phyloP scores from a whole-genome alignment of 2,888 invertebrate genomes.

The Xestia rhomboidea region DNA sequence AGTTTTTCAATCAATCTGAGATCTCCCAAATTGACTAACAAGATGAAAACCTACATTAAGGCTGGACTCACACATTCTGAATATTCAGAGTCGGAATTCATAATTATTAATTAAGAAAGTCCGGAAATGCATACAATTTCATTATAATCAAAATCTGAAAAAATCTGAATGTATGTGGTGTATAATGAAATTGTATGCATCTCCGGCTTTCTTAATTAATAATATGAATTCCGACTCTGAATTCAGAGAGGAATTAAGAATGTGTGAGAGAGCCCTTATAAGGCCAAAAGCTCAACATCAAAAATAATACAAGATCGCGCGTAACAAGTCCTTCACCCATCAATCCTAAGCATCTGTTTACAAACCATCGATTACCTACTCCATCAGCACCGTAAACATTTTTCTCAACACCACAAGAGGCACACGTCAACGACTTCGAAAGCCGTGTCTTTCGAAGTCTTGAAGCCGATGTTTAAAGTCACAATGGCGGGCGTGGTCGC shows the following conservation, averaged over 20 bases:
- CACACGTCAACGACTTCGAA: constrained; percentile 70
- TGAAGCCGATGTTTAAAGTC: constrained; percentile 82
- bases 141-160: too few relatives aligned
- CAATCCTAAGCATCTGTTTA: constrained; percentile 45
- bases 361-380: constrained; percentile 27
- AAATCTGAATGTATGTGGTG: too few relatives aligned
- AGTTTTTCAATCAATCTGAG: neutral
- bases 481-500: constrained; percentile 89
- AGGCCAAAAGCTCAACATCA: neutral
- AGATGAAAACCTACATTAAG: neutral
- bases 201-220: too few relatives aligned
- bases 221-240: too few relatives aligned
- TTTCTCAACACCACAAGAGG: constrained; percentile 53
- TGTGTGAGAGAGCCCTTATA: too few relatives aligned
- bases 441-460: constrained; percentile 66
- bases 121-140: too few relatives aligned
- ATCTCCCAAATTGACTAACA: neutral
- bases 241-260: too few relatives aligned
- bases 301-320: neutral
- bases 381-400: constrained; percentile 38
- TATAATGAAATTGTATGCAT: too few relatives aligned
- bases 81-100: too few relatives aligned
- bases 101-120: too few relatives aligned
- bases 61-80: too few relatives aligned
- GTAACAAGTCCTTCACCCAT: neutral